phyloP scores from a whole-genome alignment of 2,888 invertebrate genomes.

The Epinotia bilunana region DNA sequence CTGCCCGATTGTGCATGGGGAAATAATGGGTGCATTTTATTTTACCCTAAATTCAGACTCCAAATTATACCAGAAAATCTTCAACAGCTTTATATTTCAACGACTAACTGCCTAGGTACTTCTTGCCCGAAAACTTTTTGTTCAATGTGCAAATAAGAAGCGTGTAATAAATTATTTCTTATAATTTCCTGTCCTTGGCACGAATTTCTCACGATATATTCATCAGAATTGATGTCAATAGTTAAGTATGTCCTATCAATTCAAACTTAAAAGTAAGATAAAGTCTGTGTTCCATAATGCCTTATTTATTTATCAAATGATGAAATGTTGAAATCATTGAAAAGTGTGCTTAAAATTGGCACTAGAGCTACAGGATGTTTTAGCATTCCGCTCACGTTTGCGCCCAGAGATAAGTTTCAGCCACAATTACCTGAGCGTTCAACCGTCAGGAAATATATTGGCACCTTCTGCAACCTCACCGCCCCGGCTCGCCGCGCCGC shows the following conservation, averaged over 20 bases:
- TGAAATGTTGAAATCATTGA: conserved; percentile 54
- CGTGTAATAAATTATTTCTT: neutral
- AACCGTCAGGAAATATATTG: conserved; percentile 82
- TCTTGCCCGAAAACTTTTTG: neutral
- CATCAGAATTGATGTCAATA: neutral
- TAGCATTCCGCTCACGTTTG: conserved; percentile 77
- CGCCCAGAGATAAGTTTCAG: conserved; percentile 81
- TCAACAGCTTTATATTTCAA: neutral
- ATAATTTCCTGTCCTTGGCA: neutral
- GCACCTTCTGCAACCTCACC: conserved; percentile 75
- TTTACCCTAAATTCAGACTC: conserved; percentile 1
- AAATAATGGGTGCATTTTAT: conserved; percentile 24
- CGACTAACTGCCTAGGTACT: neutral
- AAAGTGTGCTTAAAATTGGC: conserved; percentile 75
- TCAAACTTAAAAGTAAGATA: neutral
- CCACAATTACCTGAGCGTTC: conserved; percentile 83
- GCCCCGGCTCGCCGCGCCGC: conserved; percentile 55
- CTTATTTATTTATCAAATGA: conserved; percentile 20
- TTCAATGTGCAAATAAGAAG: neutral
- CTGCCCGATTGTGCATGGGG: neutral
- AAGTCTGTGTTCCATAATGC: neutral
- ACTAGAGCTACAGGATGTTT: conserved; percentile 66
- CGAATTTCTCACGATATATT: neutral
- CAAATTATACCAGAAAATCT: neutral
- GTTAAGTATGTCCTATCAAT: neutral